A percentile compares a stretch with the other conserved stretches of the same genome.
phyloP scores from a whole-genome alignment of 2,888 invertebrate species.

The Diploptera punctata region DNA sequence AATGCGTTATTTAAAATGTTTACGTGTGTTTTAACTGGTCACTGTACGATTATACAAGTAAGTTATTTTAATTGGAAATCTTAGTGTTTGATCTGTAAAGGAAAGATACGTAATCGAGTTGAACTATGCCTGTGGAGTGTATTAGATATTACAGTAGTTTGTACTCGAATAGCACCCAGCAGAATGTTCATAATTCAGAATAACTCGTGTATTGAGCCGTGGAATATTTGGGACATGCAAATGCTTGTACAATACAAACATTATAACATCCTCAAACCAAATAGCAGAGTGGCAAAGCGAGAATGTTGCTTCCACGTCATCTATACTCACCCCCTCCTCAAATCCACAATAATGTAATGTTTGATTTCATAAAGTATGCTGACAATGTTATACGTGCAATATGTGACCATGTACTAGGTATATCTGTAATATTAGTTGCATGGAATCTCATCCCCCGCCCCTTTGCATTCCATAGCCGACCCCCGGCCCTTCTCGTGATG shows the following conservation, averaged over 20 bases:
- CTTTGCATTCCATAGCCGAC: conserved; percentile 23
- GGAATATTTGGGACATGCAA: conserved; percentile 28
- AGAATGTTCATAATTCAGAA: background rate
- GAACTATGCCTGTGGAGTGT: no score
- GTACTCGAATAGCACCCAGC: background rate
- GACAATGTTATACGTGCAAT: conserved; percentile 34
- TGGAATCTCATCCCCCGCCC: conserved; percentile 16
- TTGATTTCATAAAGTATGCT: conserved; percentile 41
- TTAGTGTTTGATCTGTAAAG: no score
- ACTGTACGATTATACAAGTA: no score
- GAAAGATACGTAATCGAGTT: no score
- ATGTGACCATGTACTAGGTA: conserved; percentile 14
- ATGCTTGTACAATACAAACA: conserved; percentile 14
- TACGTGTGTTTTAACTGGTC: no score
- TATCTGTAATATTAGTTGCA: conserved; percentile 22
- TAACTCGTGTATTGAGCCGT: conserved; percentile 20
- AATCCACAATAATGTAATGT: conserved; percentile 36
- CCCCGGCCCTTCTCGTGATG: conserved; percentile 15
- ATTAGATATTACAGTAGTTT: no score
- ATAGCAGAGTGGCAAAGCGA: conserved; percentile 15
- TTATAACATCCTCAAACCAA: conserved; percentile 25
- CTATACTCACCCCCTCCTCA: background rate
- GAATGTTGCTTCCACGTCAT: conserved; percentile 19
- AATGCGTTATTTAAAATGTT: no score
- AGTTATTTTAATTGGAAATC: no score